Base-by-base conservation (phyloP, 2,797 vertebrate genomes). In the Astyanax mexicanus region DNA sequence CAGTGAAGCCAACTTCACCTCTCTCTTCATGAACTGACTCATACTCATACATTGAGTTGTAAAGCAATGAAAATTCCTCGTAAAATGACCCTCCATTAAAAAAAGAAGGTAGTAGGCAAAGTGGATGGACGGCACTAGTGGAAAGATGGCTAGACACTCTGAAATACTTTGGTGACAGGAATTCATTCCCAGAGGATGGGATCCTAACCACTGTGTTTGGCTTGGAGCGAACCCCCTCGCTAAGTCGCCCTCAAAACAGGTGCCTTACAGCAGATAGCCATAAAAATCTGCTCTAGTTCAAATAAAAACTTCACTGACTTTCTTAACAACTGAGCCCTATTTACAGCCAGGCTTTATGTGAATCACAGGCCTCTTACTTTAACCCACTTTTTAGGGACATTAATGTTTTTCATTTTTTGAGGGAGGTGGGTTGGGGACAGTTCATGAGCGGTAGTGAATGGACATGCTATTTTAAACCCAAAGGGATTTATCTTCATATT, bases 41-140 rank as follows among this genome's bases (percentile, higher is more conserved):
- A 88, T 84, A 82, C 87, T 44, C 77, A 64, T 69, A 68, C 45
- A 74, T 84, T 84, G 83, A 89, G 84, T 87, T 91, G 86, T 85
- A 88, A 87, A 87, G 84, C 86, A 84, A 86, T 86, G 85, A 88
- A 91, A 92, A 89, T 88, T 86, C 86, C 86, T 87, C 80, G 58
- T 88, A 88, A 90, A 91, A 84, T 47, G 74, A 72, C 70, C 57
- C 69, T 87, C 75, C 79, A 82, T 86, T 82, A 35, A 60, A 12
- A 15, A 69, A 27, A n/a, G n/a, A 52, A 21, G 11, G 82, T 81
- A 55, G 72, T 57, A 78, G 80, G 79, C 79, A 85, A 68, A 68
- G 78, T 67, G 80, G 78, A 82, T 69, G 81, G 85, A 84, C 58
- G 82, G 81, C 75, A 83, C 80, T 72, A 83, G 79, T 86, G 87